Evolutionary conservation across 1,140 invertebrate genomes (phyloP).

Genomic region (Drosophila watanabei): DNA sequence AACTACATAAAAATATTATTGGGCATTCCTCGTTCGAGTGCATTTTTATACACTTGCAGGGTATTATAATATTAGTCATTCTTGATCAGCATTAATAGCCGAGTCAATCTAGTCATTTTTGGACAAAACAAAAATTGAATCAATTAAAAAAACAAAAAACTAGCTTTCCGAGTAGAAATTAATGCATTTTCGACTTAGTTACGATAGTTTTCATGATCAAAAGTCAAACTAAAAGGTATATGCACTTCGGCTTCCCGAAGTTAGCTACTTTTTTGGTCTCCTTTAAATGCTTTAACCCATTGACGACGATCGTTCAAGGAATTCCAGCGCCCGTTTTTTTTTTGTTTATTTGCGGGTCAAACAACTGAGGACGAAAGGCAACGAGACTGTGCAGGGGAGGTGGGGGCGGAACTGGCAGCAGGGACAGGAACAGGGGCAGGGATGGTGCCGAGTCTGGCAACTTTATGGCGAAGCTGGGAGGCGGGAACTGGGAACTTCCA

Average conservation of each 20-base stretch:
- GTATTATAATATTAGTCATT: too few relatives aligned
- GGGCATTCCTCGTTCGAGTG: not conserved
- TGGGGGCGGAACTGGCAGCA: not conserved
- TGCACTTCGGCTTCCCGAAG: too few relatives aligned
- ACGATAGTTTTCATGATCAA: too few relatives aligned
- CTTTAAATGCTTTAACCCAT: constrained; percentile 40
- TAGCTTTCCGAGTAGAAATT: too few relatives aligned
- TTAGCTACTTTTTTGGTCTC: not conserved
- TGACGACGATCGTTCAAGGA: constrained; percentile 41
- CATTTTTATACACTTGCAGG: too few relatives aligned
- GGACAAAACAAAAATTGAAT: too few relatives aligned
- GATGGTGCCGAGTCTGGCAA: constrained; percentile 28
- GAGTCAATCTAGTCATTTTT: too few relatives aligned
- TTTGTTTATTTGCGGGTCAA: constrained; percentile 39
- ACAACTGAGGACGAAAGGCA: constrained; percentile 13
- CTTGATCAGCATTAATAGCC: too few relatives aligned
- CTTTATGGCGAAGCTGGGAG: constrained; percentile 24
- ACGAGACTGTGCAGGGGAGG: not conserved
- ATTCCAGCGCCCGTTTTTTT: constrained; percentile 27
- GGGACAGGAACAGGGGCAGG: constrained; percentile 10
- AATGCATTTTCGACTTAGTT: too few relatives aligned
- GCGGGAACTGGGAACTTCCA: constrained; percentile 11
- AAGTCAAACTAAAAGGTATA: too few relatives aligned
- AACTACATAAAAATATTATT: not conserved
- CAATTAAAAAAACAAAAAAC: too few relatives aligned